Evolutionary conservation across 23 tunicate species (phyloP).

Genomic region (Ciona savignyi): DNA sequence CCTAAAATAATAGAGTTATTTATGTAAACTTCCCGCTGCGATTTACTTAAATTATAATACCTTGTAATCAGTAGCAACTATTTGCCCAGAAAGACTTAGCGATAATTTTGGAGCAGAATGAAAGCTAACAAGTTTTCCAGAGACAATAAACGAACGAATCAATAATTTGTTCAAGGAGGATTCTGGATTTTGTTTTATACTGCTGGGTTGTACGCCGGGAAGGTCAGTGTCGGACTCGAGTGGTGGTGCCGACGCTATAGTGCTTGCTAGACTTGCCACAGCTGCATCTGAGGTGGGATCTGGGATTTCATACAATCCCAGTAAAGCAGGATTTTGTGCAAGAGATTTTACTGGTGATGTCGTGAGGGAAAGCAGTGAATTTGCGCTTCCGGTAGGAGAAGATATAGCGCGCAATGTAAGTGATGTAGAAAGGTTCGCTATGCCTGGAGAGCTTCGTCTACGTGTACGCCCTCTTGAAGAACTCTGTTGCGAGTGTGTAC

Average conservation of each 20-base stretch:
- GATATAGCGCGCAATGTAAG: constrained; percentile 1
- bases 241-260: constrained; percentile 13
- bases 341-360: constrained; percentile 31
- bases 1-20: constrained; percentile 11
- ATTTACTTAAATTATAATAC: no score
- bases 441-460: constrained; percentile 12
- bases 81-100: constrained; percentile 14
- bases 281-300: constrained; percentile 36
- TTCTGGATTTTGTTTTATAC: not conserved
- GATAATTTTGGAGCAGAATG: constrained; percentile 46
- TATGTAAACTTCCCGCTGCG: no score
- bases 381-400: constrained; percentile 12
- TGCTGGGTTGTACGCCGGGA: not conserved
- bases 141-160: constrained; percentile 17
- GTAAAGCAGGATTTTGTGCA: constrained; percentile 27
- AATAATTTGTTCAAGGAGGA: not conserved
- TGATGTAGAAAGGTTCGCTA: constrained; percentile 12
- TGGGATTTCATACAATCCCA: constrained; percentile 18
- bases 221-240: not conserved
- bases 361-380: constrained; percentile 25
- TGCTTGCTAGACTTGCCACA: constrained; percentile 14
- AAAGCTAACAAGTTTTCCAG: constrained; percentile 23
- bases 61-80: constrained; percentile 50
- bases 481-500: not conserved
- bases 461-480: constrained; percentile 11